A percentile compares a stretch with the other conserved stretches of the same genome.
These are phyloP conservation scores for Pinctada fucata DNA, from an alignment of 2,888 invertebrate species.

Conservation along the genomic window DNA sequence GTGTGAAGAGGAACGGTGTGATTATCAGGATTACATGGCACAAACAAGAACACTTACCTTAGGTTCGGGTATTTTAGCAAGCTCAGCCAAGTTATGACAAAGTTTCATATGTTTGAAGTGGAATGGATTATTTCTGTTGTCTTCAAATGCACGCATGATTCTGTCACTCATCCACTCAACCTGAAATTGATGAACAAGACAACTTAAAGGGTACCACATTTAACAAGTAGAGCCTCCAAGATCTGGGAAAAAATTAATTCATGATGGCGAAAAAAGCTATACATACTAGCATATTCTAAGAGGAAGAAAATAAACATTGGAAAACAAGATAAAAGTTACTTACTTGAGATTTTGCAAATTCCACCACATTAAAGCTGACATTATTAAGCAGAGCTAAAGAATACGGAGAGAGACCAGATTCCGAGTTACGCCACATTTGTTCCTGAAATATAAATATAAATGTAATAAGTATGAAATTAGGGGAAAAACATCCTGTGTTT, in stretches of 20 bases:
- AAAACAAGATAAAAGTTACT: constrained; percentile 9
- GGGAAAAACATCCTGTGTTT: too few relatives aligned
- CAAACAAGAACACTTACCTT: constrained; percentile 80
- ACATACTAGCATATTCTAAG: too few relatives aligned
- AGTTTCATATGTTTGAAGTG: constrained; percentile 95
- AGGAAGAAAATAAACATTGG: too few relatives aligned
- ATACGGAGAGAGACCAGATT: constrained; percentile 96
- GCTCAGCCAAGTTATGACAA: constrained; percentile 93
- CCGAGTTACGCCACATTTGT: constrained; percentile 79
- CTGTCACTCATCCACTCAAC: constrained; percentile 99
- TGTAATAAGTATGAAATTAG: not conserved
- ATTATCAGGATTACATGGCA: not conserved
- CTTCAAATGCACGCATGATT: constrained; percentile 84
- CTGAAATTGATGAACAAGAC: constrained; percentile 43
- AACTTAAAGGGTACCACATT: too few relatives aligned
- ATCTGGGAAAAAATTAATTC: too few relatives aligned
- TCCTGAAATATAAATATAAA: constrained; percentile 61
- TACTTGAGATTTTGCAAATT: constrained; percentile 97
- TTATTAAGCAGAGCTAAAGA: constrained; percentile 95
- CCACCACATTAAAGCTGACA: constrained; percentile 98
- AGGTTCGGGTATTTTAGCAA: constrained; percentile 90
- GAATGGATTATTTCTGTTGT: constrained; percentile 87
- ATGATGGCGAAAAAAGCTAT: too few relatives aligned
- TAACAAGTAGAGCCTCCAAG: too few relatives aligned
- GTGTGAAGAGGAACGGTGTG: too few relatives aligned